These are phyloP conservation scores for Polydesmus complanatus DNA, from an alignment of 2,888 invertebrate species.

Conservation along the genomic window DNA sequence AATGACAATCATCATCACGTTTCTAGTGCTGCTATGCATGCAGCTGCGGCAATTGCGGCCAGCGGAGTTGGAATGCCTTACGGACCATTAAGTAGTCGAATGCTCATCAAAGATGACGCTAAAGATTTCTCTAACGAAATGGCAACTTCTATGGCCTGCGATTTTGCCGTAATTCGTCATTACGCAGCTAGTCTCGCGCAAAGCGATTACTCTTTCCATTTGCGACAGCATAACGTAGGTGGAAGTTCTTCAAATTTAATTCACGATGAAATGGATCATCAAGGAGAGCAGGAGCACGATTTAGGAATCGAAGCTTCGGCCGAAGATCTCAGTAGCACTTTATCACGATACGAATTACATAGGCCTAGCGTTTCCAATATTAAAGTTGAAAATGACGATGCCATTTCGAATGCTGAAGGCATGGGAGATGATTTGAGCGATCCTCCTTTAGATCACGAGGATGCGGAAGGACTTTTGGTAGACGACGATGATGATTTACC, in stretches of 20 bases:
- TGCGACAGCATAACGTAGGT: neutral
- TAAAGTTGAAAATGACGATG: constrained; percentile 6
- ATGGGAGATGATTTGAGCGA: neutral
- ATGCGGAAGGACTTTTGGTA: neutral
- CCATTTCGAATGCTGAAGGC: neutral
- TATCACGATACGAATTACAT: constrained; percentile 8
- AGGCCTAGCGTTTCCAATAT: neutral
- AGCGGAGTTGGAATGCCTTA: neutral
- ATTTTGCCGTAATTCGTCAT: constrained; percentile 6
- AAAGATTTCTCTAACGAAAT: constrained; percentile 8
- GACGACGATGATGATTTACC: neutral
- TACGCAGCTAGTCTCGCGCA: constrained; percentile 7
- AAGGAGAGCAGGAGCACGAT: constrained; percentile 1
- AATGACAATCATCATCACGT: neutral
- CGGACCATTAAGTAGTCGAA: neutral
- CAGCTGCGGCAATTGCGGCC: constrained; percentile 6
- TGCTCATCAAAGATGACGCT: neutral
- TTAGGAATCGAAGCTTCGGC: neutral
- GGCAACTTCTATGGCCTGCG: constrained; percentile 3
- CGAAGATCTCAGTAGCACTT: constrained; percentile 4
- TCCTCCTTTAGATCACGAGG: neutral
- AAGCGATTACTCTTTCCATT: neutral
- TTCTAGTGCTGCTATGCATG: neutral
- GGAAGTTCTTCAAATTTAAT: neutral
- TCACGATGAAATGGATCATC: neutral